Evolutionary conservation across 2,888 invertebrate species (phyloP).

Genomic region (Julus scandinavius): DNA sequence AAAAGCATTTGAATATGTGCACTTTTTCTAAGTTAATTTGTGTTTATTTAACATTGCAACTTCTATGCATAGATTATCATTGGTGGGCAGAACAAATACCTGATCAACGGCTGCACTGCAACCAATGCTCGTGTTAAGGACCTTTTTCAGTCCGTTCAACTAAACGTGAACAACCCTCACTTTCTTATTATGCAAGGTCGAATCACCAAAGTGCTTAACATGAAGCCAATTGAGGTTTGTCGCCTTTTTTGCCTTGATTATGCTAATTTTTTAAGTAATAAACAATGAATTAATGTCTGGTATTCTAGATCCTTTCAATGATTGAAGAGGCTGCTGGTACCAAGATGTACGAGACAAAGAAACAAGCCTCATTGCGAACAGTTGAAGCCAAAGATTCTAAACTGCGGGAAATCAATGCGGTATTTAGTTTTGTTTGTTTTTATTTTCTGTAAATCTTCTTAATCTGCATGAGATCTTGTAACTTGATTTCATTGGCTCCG

Average conservation of each 20-base stretch:
- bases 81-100: constrained; percentile 90
- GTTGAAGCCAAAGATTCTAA: constrained; percentile 94
- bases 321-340: constrained; percentile 99
- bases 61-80: constrained; percentile 74
- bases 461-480: neutral
- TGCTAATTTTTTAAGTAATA: neutral
- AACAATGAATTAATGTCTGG: neutral
- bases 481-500: no score
- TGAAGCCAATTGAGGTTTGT: constrained; percentile 95
- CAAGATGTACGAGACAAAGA: constrained; percentile 94
- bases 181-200: constrained; percentile 99
- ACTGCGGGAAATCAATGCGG: constrained; percentile 83
- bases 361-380: constrained; percentile 83
- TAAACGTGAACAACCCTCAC: constrained; percentile 99
- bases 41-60: no score
- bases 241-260: neutral
- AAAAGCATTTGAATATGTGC: no score
- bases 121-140: constrained; percentile 91
- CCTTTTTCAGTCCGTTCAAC: constrained; percentile 94
- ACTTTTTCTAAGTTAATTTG: no score
- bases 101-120: constrained; percentile 92
- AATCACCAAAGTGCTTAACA: constrained; percentile 97
- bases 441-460: neutral
- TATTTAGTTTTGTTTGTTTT: constrained; percentile 63
- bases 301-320: constrained; percentile 87